These are phyloP conservation scores for Enteromius mattozi DNA, from an alignment of 2,797 vertebrate genomes.

Conservation along the genomic window DNA sequence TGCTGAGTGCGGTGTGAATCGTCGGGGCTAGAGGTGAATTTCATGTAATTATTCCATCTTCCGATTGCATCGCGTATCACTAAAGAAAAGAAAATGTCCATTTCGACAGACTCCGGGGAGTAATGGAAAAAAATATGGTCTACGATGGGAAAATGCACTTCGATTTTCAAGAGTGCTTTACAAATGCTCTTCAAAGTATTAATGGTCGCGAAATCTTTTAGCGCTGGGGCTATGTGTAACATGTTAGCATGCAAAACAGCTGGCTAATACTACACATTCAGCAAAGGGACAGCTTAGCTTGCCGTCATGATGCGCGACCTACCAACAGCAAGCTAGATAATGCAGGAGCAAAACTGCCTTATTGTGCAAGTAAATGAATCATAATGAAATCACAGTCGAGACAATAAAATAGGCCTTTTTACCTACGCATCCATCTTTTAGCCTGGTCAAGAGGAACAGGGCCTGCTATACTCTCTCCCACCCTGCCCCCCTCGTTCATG, in stretches of 20 bases:
- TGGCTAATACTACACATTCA: slow-evolving; percentile 55
- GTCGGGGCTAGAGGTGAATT: slow-evolving; percentile 57
- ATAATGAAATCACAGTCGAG: slow-evolving; percentile 32
- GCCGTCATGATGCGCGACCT: slow-evolving; percentile 41
- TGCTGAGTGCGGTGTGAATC: slow-evolving; percentile 50
- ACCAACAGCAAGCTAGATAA: slow-evolving; percentile 42
- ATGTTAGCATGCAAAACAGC: slow-evolving; percentile 65
- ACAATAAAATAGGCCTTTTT: slow-evolving; percentile 67
- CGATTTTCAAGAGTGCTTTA: neutral
- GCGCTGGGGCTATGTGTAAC: slow-evolving; percentile 33
- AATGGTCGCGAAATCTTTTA: slow-evolving; percentile 24
- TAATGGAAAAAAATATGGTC: neutral
- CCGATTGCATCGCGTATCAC: slow-evolving; percentile 49
- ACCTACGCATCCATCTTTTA: slow-evolving; percentile 76
- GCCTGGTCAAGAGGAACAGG: slow-evolving; percentile 74
- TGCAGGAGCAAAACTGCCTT: slow-evolving; percentile 30
- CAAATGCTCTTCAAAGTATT: neutral
- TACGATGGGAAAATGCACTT: neutral
- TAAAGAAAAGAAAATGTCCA: slow-evolving; percentile 47
- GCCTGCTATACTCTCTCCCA: slow-evolving; percentile 80
- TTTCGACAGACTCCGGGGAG: slow-evolving; percentile 21
- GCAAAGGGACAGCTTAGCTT: slow-evolving; percentile 30
- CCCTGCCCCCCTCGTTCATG: slow-evolving; percentile 71
- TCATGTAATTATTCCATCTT: slow-evolving; percentile 61
- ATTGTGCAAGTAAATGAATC: slow-evolving; percentile 27